phyloP scores from a whole-genome alignment of 2,888 invertebrate species.

The Dicyrtomina minuta region DNA sequence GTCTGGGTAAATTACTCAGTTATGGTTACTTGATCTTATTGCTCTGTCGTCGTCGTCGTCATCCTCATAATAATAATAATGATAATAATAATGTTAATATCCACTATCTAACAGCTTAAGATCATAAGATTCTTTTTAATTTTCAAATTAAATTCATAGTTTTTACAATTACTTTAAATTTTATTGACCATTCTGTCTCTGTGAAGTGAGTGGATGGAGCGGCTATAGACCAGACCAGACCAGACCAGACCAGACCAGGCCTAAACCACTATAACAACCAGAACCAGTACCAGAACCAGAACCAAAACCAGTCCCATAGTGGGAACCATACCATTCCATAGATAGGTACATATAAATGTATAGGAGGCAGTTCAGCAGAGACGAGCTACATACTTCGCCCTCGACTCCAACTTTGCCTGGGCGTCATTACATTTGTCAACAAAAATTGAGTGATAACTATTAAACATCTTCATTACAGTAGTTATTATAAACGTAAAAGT shows the following conservation, averaged over 20 bases:
- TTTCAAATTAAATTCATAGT: slow-evolving; percentile 26
- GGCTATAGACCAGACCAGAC: no score
- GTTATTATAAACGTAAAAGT: neutral
- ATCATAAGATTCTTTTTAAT: slow-evolving; percentile 19
- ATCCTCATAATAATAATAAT: neutral
- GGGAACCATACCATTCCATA: no score
- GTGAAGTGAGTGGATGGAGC: neutral
- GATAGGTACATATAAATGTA: no score
- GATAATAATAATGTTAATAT: slow-evolving; percentile 2
- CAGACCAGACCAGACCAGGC: no score
- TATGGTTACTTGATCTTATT: slow-evolving; percentile 33
- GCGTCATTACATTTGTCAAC: no score
- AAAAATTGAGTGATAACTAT: no score
- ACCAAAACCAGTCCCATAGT: no score
- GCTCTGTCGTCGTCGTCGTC: neutral
- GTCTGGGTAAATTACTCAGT: slow-evolving; percentile 32
- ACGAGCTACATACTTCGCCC: no score
- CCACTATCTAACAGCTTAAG: slow-evolving; percentile 18
- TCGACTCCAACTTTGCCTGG: no score
- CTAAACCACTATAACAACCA: no score
- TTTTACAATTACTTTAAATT: neutral
- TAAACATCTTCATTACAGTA: neutral
- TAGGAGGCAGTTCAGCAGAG: no score
- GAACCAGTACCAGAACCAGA: no score
- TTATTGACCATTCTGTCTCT: neutral